Base-by-base conservation (phyloP, 2,797 vertebrate genomes). In the Sebastes vulpes region DNA sequence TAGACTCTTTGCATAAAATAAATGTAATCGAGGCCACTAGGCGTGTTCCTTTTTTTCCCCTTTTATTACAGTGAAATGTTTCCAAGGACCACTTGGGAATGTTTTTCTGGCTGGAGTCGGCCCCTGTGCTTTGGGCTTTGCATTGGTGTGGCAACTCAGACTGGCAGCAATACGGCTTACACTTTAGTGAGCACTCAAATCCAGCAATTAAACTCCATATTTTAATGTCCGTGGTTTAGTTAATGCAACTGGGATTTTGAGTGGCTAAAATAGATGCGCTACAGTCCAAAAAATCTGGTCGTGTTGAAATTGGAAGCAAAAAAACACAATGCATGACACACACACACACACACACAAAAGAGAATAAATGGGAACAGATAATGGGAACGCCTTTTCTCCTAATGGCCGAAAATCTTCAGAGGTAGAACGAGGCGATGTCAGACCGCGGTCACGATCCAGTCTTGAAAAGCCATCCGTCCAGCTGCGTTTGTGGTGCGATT, bases 11-110 rank as follows among this genome's bases (percentile, higher is more conserved):
- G 74, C 69, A 89, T 87, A 76, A 79, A 88, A 88, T 85, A 82
- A 85, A 85, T 76, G 82, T 65, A 73, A 79, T 38, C 67, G 71
- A 63, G 74, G 71, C 70, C 78, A 84, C 60, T 72, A 50, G 58
- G 63, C 16, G 66, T 54, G 21, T 68, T 82, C 66, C 25, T 66
- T 71, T 25, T 61, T 23, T 23, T 0, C 2, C 26, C 4, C 57
- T 50, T 73, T 84, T 85, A 88, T 85, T 72, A 58, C 54, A 72
- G 53, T 56, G 69, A 78, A 82, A 85, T 68, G 71, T 83, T 81
- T 90, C 82, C 83, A 89, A 61, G 79, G 61, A 80, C 84, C 78
- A 77, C 72, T 83, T 82, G 81, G 83, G 77, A 84, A 73, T 68
- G 56, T 57, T 77, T 83, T 72, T 81, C 65, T 65, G 60, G 77